These are phyloP conservation scores for Bombycilla garrulus DNA, from an alignment of 2,113 vertebrate genomes.

Conservation along the genomic window DNA sequence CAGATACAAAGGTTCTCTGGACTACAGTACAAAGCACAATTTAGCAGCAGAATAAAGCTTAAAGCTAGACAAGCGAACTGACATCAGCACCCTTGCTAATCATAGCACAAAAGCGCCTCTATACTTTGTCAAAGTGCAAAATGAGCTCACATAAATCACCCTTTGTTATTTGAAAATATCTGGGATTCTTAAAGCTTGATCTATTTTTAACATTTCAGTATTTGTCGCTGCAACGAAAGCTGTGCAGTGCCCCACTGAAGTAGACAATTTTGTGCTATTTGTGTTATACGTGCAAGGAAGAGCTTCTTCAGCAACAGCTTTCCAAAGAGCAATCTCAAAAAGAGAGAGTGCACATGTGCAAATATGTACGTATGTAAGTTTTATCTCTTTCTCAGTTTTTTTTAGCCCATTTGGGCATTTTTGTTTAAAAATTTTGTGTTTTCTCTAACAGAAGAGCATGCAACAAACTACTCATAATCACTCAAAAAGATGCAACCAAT, in stretches of 20 bases:
- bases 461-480: background rate
- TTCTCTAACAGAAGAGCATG: background rate
- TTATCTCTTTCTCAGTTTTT: background rate
- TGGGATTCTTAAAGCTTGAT: slow-evolving; percentile 82
- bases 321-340: background rate
- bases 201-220: slow-evolving; percentile 81
- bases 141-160: slow-evolving; percentile 76
- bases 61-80: slow-evolving; percentile 77
- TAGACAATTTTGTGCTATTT: background rate
- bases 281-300: background rate
- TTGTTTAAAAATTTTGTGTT: background rate
- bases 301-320: background rate
- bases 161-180: slow-evolving; percentile 88
- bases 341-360: background rate
- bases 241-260: background rate
- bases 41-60: slow-evolving; percentile 80
- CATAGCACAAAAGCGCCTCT: slow-evolving; percentile 82
- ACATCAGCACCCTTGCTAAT: slow-evolving; percentile 82
- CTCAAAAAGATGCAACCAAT: background rate
- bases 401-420: background rate
- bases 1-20: slow-evolving; percentile 82
- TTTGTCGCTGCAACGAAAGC: slow-evolving; percentile 39
- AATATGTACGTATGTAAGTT: fast-evolving
- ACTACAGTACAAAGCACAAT: slow-evolving; percentile 82
- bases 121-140: slow-evolving; percentile 74